A percentile compares a stretch with the other conserved stretches of the same genome.
Evolutionary conservation across 2,888 invertebrate species (phyloP).

Genomic region (Xestia xanthographa): DNA sequence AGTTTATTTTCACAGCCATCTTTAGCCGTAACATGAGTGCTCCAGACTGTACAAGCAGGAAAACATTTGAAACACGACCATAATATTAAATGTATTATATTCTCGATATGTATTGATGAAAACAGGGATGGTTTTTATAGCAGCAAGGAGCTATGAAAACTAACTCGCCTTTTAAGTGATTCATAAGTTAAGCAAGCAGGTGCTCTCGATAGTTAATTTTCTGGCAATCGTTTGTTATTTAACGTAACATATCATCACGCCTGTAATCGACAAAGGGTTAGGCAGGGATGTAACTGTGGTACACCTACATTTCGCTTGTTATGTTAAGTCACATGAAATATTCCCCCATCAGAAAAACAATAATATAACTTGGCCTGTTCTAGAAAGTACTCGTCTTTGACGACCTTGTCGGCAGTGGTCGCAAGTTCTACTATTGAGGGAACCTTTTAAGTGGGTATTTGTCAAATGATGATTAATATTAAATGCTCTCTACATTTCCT

Average conservation of each 20-base stretch:
- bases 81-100: conserved; percentile 29
- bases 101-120: conserved; percentile 10
- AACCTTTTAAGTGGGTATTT: neutral
- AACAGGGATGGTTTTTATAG: conserved; percentile 11
- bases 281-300: neutral
- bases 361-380: neutral
- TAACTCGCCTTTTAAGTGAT: neutral
- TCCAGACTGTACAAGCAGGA: conserved; percentile 15
- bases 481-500: neutral
- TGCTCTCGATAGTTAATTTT: neutral
- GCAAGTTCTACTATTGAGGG: neutral
- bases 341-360: neutral
- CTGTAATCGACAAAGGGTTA: neutral
- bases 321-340: neutral
- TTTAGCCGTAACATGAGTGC: neutral
- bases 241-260: neutral
- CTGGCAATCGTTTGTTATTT: neutral
- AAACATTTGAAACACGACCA: conserved; percentile 22
- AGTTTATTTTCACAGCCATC: neutral
- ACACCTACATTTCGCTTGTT: neutral
- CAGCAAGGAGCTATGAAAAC: conserved; percentile 20
- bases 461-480: conserved; percentile 15
- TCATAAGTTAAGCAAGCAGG: conserved; percentile 1
- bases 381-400: neutral
- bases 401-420: neutral